Evolutionary conservation across 2,888 invertebrate genomes (phyloP), one percentile per base, ranked within the genome.

Genomic region (Girardia tigrina): DNA sequence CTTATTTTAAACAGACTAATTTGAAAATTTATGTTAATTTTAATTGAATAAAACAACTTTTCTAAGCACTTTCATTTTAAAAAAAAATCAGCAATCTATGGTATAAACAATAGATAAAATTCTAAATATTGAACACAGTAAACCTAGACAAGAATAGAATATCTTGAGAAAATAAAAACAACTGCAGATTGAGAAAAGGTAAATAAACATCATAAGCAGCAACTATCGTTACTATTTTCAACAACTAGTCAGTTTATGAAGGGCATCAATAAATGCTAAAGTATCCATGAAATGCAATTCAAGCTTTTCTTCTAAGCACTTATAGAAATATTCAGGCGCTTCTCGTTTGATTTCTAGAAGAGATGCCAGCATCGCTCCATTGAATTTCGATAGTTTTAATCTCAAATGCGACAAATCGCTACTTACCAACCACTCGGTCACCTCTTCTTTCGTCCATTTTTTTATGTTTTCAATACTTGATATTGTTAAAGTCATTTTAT

Each of bases 311-410:
- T 82, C 82, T 75, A 81, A 77, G 56, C 80, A 80, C 74, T 80
- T 80, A 78, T 81, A 81, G 79, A 81, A 82, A 74, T 79, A 82
- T 73, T 82, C 81, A 1, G 82, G 81, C 16, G 82, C 81, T 80
- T 81, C 81, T 23, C 78, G 77, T 74, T 80, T 80, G 81, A 81
- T 81, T 73, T 78, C 77, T 71, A 79, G 79, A 12, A 81, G 79
- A 78, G 81, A 81, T 78, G 79, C 79, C 70, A 81, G 79, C 71
- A 81, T 79, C 76, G 77, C 78, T 0, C 81, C 81, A 78, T 81
- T 80, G 78, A 81, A 79, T 74, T 80, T 79, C 29, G 80, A 78
- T 72, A 81, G n/a, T n/a, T 27, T 28, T 28, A 71, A 28, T 71
- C 28, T 71, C 71, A 71, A 12, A 28, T 71, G 71, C 14, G 28